phyloP scores from a whole-genome alignment of 2,888 invertebrate species.

The Chloroclystis v-ata region DNA sequence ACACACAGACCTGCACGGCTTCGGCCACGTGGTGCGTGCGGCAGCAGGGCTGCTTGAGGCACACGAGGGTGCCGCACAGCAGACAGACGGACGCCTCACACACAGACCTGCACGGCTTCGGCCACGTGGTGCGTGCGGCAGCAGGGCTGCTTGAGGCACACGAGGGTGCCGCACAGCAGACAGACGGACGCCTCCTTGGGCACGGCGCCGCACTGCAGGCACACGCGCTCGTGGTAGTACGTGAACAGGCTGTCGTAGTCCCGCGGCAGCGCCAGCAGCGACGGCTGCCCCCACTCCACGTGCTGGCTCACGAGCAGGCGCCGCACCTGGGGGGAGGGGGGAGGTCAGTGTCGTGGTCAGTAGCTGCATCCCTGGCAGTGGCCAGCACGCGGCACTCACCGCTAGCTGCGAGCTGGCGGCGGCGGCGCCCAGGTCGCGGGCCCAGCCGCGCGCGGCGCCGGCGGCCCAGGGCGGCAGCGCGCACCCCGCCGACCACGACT shows the following conservation, averaged over 20 bases:
- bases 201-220: conserved; percentile 91
- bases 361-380: no score
- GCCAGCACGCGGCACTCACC: no score
- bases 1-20: no score
- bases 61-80: conserved; percentile 69
- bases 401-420: conserved; percentile 58
- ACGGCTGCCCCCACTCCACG: conserved; percentile 88
- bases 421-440: conserved; percentile 48
- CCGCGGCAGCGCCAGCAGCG: conserved; percentile 89
- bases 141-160: conserved; percentile 93
- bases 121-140: conserved; percentile 89
- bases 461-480: conserved; percentile 33
- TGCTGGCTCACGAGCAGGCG: conserved; percentile 86
- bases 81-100: neutral
- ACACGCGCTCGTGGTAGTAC: conserved; percentile 94
- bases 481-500: conserved; percentile 39
- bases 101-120: conserved; percentile 89
- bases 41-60: conserved; percentile 79
- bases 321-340: conserved; percentile 66
- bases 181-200: conserved; percentile 93
- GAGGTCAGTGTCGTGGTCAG: no score
- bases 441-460: conserved; percentile 46
- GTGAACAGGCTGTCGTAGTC: conserved; percentile 90
- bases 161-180: conserved; percentile 93
- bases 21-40: conserved; percentile 87